Conservation (phyloP, 37 sponge, comb jelly and placozoan genomes). For the Chondrilla cf. caribensis region DNA sequence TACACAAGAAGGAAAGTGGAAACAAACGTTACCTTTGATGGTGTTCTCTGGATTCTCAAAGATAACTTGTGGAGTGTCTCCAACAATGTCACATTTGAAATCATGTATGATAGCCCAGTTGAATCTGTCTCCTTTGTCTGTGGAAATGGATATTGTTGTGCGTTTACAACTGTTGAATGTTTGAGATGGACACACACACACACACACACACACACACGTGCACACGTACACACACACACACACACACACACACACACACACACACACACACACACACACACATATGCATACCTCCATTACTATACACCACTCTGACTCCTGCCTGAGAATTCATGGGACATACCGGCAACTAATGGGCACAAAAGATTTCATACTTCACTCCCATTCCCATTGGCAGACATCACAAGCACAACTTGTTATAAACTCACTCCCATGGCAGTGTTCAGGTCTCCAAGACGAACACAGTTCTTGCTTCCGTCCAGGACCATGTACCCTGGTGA, state of each 20-base stretch:
- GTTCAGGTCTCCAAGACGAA: conserved; percentile 30
- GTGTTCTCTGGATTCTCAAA: conserved; percentile 49
- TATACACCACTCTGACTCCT: conserved; percentile 66
- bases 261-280: neutral
- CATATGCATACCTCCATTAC: conserved; percentile 49
- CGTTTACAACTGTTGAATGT: neutral
- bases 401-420: neutral
- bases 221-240: too few relatives aligned
- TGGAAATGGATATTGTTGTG: neutral
- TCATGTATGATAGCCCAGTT: conserved; percentile 52
- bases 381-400: neutral
- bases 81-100: conserved; percentile 53
- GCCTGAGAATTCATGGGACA: conserved; percentile 42
- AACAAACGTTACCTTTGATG: conserved; percentile 30
- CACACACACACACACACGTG: too few relatives aligned
- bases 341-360: conserved; percentile 52
- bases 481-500: conserved; percentile 40
- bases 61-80: neutral
- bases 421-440: conserved; percentile 34
- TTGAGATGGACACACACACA: neutral
- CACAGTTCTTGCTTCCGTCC: neutral
- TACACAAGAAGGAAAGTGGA: neutral
- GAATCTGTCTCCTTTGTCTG: neutral
- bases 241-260: too few relatives aligned
- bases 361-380: too few relatives aligned